Conservation (phyloP, 37 sponge, comb jelly and placozoan species). For the Dysidea cf. avara region DNA sequence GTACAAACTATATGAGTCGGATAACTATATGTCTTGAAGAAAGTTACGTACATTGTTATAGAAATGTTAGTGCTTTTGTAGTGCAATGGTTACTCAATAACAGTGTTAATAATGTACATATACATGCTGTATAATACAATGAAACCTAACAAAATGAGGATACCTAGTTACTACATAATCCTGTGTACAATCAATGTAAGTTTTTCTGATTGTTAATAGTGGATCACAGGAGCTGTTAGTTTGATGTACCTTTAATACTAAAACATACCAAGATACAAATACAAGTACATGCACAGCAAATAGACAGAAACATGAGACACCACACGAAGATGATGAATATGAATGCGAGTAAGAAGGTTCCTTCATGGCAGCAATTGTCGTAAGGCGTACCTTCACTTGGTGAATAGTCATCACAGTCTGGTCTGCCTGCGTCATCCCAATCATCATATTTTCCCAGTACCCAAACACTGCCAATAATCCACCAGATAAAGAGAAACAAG, state of each 20-base stretch:
- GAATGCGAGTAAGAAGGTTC: conserved; percentile 44
- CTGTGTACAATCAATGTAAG: too few relatives aligned
- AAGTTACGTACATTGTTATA: conserved; percentile 66
- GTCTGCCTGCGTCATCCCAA: neutral
- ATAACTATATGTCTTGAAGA: conserved; percentile 76
- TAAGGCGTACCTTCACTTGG: neutral
- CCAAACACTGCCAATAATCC: conserved; percentile 65
- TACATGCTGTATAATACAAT: too few relatives aligned
- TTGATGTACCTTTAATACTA: too few relatives aligned
- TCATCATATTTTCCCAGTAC: conserved; percentile 29
- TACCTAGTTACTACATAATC: too few relatives aligned
- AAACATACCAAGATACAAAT: too few relatives aligned
- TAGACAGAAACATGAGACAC: too few relatives aligned
- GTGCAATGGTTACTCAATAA: conserved; percentile 89
- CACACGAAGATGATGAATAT: neutral
- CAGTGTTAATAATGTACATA: conserved; percentile 58
- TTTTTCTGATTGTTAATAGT: too few relatives aligned
- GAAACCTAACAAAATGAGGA: too few relatives aligned
- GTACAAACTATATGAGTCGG: conserved; percentile 75
- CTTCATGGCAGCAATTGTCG: conserved; percentile 39
- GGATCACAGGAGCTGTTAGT: too few relatives aligned
- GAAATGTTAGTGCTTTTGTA: conserved; percentile 7
- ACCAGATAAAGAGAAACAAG: conserved; percentile 62
- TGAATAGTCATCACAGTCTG: neutral
- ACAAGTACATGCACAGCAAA: too few relatives aligned